Evolutionary conservation across 1,140 invertebrate species (phyloP), one percentile per base, ranked within the genome.

Genomic region (Zaprionus tsacasi): DNA sequence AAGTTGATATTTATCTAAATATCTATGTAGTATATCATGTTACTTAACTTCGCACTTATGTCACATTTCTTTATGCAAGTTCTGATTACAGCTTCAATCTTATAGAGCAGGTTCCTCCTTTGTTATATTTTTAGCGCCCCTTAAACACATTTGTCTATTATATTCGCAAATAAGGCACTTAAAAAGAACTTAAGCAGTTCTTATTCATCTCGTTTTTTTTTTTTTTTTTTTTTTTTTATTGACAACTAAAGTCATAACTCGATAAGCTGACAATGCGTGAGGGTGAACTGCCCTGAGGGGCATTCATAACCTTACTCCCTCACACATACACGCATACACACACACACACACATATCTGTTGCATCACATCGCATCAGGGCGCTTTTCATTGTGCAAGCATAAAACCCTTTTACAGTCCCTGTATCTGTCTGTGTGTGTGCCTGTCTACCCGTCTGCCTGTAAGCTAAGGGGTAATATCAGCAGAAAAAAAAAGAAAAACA

Each of bases 401-500:
- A 55, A 55, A 33, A 55, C 25, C 52, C 52, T 55, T 45, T 50
- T 52, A 50, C 45, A 21, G 17, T 50, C 21, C 21, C 45, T 17
- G 8, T 17, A 33, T 38, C 10, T 38, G 15, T 36, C 12, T 45
- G 15, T 68, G 40, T 59, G 30, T 38, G 66, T 25, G 43, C 58
- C 30, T 38, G 45, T 30, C 40, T 30, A 21, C 27, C 25, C 30
- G 45, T 30, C 40, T 30, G 33, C 27, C 25, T 40, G 66, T 27
- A 35, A 52, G 43, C 50, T 60, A 64, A 57, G 71, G 65, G 70
- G 66, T 60, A 63, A 70, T 56, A 54, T 56, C 33, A 61, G 10
- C 40, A 15, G 11, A 17, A 40, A 48, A 66, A 70, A 21, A 21
- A 21, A 15, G 11, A 17, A 40, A 48, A 66, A 70, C 1, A 21